Evolutionary conservation across 1,140 invertebrate species (phyloP), one percentile per base, ranked within the genome.

Genomic region (Oreohelix idahoensis): DNA sequence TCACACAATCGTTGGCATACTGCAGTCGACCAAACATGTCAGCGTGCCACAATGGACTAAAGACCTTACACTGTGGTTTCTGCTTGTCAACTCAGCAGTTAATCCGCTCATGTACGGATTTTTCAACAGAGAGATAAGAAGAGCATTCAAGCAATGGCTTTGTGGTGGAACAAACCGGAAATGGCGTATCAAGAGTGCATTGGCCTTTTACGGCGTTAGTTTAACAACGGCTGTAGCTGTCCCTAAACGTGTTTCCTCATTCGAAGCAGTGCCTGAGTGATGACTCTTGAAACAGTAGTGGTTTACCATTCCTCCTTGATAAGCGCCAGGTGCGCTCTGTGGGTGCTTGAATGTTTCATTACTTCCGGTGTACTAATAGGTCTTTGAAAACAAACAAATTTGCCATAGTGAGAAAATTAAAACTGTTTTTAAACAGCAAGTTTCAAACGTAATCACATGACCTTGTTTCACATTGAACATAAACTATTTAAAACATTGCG

Each of bases 31-130:
- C 70, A 86, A 83, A 66, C 79, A 66, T 23, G 38, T 42, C n/a
- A 74, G 45, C 11, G 76, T 90, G 35, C 86, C 88, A n/a, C 39
- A 63, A 20, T 87, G 87, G 83, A 11, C 84, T 17, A 69, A 85
- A 20, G 78, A 84, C 15, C 58, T 89, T 32, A 73, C 86, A 1
- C 85, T 88, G 58, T 90, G 89, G 86, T 81, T 91, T 23, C 58
- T 88, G n/a, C 83, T 88, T 0, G 70, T 83, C 45, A 90, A 89
- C 79, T 87, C 90, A 0, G 86, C 87, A 1, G 83, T 91, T 8
- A 91, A 91, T 63, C 90, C 90, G 0, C 88, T 91, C 69, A 81
- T 91, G n/a, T 91, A 91, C 81, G 89, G 89, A 39, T 76, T 91
- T 20, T 86, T 89, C n/a, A 91, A 89, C 81, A 83, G 79, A 5